A percentile compares a stretch with the other conserved stretches of the same genome.
Evolutionary conservation across 2,888 invertebrate genomes (phyloP).

Genomic region (Taenaris catops): DNA sequence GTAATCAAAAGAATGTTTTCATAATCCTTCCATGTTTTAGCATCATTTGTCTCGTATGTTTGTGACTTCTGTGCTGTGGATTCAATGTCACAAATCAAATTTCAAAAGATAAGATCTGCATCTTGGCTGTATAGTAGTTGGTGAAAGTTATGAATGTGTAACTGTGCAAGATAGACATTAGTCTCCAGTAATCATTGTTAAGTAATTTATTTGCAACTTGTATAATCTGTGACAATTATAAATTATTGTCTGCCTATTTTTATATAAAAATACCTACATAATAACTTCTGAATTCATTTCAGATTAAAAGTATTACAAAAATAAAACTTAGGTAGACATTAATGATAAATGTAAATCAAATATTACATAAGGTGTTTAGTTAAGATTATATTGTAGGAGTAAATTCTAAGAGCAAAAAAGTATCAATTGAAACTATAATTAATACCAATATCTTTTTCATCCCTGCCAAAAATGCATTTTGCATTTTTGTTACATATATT

Average conservation of each 20-base stretch:
- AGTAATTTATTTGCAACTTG: slow-evolving; percentile 33
- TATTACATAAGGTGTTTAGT: slow-evolving; percentile 51
- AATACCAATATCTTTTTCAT: slow-evolving; percentile 22
- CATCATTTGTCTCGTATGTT: slow-evolving; percentile 36
- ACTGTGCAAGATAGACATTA: slow-evolving; percentile 31
- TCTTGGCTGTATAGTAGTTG: slow-evolving; percentile 40
- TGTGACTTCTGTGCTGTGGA: slow-evolving; percentile 44
- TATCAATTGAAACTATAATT: slow-evolving; percentile 24
- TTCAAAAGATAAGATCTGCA: slow-evolving; percentile 47
- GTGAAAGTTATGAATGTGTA: slow-evolving; percentile 34
- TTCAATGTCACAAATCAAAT: slow-evolving; percentile 56
- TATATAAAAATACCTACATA: slow-evolving; percentile 37
- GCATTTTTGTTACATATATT: slow-evolving; percentile 30
- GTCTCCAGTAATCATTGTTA: slow-evolving; percentile 32
- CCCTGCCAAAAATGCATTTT: slow-evolving; percentile 25
- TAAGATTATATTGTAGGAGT: slow-evolving; percentile 57
- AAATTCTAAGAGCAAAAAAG: slow-evolving; percentile 46
- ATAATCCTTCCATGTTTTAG: slow-evolving; percentile 33
- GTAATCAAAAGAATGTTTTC: slow-evolving; percentile 39
- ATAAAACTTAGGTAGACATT: slow-evolving; percentile 50
- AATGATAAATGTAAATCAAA: slow-evolving; percentile 63
- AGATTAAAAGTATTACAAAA: slow-evolving; percentile 46
- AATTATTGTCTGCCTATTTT: slow-evolving; percentile 47
- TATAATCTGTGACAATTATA: slow-evolving; percentile 33
- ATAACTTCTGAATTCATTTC: slow-evolving; percentile 41